Percentiles rank a stretch among this genome's conserved stretches.
phyloP scores from a whole-genome alignment of 2,113 vertebrate genomes.

The Rana temporaria region DNA sequence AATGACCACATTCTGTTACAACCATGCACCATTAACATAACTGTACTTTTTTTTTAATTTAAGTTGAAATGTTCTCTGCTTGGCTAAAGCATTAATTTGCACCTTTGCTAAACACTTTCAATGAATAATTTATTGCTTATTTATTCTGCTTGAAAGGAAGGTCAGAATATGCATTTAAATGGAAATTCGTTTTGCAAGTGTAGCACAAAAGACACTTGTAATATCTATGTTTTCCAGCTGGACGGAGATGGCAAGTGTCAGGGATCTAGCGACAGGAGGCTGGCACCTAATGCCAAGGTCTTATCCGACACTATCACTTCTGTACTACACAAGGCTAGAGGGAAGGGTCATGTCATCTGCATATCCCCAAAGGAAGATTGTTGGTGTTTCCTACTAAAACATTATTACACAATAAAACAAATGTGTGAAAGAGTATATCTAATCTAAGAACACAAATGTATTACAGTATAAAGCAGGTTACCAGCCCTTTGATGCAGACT shows the following conservation, averaged over 20 bases:
- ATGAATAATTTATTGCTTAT: constrained; percentile 68
- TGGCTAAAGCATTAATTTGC: constrained; percentile 62
- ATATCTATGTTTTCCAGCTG: constrained; percentile 50
- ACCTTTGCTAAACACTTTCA: constrained; percentile 62
- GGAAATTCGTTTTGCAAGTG: constrained; percentile 56
- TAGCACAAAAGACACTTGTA: constrained; percentile 55
- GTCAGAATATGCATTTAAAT: constrained; percentile 64
- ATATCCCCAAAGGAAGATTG: neutral
- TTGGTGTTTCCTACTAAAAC: constrained; percentile 10
- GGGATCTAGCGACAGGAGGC: constrained; percentile 3
- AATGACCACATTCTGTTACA: constrained; percentile 27
- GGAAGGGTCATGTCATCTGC: neutral
- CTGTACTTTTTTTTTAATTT: constrained; percentile 43
- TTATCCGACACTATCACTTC: constrained; percentile 50
- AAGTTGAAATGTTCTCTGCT: constrained; percentile 43
- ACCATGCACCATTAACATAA: constrained; percentile 47
- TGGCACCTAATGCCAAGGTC: constrained; percentile 18
- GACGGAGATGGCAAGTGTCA: constrained; percentile 46
- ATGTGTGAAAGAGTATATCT: no score
- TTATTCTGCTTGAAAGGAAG: constrained; percentile 67
- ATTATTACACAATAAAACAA: neutral
- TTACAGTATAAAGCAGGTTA: no score
- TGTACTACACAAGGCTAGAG: constrained; percentile 46
- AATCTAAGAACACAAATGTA: no score
- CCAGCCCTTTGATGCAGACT: no score